phyloP scores from a whole-genome alignment of 2,888 invertebrate species.

The Agrilus mali region DNA sequence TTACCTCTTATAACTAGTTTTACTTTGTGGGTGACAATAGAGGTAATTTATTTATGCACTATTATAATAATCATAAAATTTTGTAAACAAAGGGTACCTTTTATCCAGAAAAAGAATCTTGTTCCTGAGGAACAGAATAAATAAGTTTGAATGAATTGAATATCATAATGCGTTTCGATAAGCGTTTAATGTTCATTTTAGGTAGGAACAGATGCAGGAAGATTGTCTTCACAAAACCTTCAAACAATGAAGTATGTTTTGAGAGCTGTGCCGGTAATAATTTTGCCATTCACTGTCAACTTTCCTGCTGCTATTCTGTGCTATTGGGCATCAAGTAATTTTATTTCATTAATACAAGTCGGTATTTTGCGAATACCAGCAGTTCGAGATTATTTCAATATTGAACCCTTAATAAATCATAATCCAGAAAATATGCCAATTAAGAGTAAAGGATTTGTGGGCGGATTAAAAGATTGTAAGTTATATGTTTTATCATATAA shows the following conservation, averaged over 20 bases:
- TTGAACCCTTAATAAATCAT: constrained; percentile 49
- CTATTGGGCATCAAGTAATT: constrained; percentile 84
- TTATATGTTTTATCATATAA: constrained; percentile 12
- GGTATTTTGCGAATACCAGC: constrained; percentile 60
- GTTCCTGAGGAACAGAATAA: too few relatives aligned
- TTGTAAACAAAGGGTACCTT: too few relatives aligned
- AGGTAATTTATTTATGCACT: constrained; percentile 33
- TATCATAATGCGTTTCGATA: too few relatives aligned
- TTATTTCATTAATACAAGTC: constrained; percentile 73
- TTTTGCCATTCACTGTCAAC: constrained; percentile 75
- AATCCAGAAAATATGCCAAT: constrained; percentile 45
- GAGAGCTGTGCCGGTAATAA: constrained; percentile 60
- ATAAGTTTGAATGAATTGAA: too few relatives aligned
- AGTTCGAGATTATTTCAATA: constrained; percentile 64
- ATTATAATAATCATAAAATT: too few relatives aligned
- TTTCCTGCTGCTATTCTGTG: constrained; percentile 81
- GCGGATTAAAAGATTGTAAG: constrained; percentile 69
- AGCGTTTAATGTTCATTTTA: constrained; percentile 22
- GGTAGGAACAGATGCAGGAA: constrained; percentile 65
- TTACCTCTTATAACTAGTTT: constrained; percentile 76
- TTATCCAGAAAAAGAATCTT: too few relatives aligned
- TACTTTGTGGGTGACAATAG: constrained; percentile 72
- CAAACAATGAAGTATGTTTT: constrained; percentile 62
- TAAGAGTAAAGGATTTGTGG: constrained; percentile 65
- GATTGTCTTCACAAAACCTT: constrained; percentile 52